A percentile compares a stretch with the other conserved stretches of the same genome.
Conservation (phyloP, 2,113 vertebrate genomes). For the Antechinus flavipes region DNA sequence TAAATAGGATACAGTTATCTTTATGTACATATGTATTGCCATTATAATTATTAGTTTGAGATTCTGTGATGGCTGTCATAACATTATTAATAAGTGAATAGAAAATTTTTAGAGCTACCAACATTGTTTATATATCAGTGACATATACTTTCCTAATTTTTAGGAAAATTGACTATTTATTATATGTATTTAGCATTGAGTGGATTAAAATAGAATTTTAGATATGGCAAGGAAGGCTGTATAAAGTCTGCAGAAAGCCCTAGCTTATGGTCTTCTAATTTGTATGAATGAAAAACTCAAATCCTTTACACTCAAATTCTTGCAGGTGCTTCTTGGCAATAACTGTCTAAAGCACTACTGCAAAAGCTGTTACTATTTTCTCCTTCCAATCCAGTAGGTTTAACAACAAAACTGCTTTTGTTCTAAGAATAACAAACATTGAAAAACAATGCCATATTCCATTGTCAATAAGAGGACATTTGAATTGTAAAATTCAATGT, state of each 20-base stretch:
- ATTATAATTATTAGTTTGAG: neutral
- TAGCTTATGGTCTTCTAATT: neutral
- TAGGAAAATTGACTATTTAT: slow-evolving; percentile 42
- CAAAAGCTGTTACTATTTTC: slow-evolving; percentile 29
- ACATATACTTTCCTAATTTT: neutral
- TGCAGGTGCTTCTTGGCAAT: slow-evolving; percentile 25
- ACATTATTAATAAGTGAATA: neutral
- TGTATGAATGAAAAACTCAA: slow-evolving; percentile 21
- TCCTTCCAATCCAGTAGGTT: slow-evolving; percentile 44
- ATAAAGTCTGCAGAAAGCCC: neutral
- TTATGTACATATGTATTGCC: neutral
- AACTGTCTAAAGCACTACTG: neutral
- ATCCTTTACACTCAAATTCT: slow-evolving; percentile 33
- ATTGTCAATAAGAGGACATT: slow-evolving; percentile 58
- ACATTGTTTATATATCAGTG: neutral
- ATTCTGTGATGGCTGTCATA: neutral
- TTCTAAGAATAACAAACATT: slow-evolving; percentile 70
- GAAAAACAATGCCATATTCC: slow-evolving; percentile 68
- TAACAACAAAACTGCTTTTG: slow-evolving; percentile 72
- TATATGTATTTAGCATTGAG: neutral
- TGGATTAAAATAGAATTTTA: slow-evolving; percentile 34
- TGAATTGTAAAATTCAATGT: slow-evolving; percentile 45
- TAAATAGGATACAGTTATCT: neutral
- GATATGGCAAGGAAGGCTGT: slow-evolving; percentile 17
- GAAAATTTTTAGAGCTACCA: neutral